These are phyloP conservation scores for Nannobrachium achirus DNA, from an alignment of 2,113 vertebrate species.

Conservation along the genomic window DNA sequence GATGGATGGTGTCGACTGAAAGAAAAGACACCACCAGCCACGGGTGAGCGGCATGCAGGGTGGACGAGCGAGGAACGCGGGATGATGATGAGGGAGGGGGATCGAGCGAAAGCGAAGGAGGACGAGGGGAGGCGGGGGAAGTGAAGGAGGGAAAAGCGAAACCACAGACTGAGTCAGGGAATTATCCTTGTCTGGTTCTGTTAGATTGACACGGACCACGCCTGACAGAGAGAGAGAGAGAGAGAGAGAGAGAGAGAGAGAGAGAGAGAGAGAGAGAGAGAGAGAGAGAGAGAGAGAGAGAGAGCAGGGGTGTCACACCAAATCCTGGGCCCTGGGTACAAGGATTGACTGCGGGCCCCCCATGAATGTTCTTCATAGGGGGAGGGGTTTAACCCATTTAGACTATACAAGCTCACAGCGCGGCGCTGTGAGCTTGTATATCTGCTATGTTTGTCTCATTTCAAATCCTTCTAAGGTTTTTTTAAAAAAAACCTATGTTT, in stretches of 20 bases:
- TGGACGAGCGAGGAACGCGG: slow-evolving; percentile 45
- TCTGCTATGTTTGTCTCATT: too few species aligned
- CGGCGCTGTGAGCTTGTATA: too few species aligned
- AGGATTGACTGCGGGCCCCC: too few species aligned
- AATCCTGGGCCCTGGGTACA: too few species aligned
- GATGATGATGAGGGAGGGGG: slow-evolving; percentile 55
- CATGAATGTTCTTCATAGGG: too few species aligned
- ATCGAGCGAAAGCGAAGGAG: slow-evolving; percentile 13
- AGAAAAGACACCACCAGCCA: slow-evolving; percentile 46
- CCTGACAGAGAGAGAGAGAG: slow-evolving; percentile 31
- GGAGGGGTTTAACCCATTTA: too few species aligned
- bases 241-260: too few species aligned
- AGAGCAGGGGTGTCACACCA: too few species aligned
- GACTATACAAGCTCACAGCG: too few species aligned
- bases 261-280: too few species aligned
- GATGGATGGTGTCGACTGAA: slow-evolving; percentile 44
- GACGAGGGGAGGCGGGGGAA: slow-evolving; percentile 21
- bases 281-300: slow-evolving; percentile 8
- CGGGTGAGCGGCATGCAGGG: slow-evolving; percentile 41
- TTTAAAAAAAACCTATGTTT: too few species aligned
- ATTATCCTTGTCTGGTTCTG: slow-evolving; percentile 68
- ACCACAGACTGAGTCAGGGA: slow-evolving; percentile 70
- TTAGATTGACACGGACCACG: slow-evolving; percentile 68
- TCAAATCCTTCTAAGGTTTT: too few species aligned
- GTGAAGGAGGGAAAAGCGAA: slow-evolving; percentile 53